These are phyloP conservation scores for Tetrapedia diversipes DNA, from an alignment of 2,888 invertebrate genomes.

Conservation along the genomic window DNA sequence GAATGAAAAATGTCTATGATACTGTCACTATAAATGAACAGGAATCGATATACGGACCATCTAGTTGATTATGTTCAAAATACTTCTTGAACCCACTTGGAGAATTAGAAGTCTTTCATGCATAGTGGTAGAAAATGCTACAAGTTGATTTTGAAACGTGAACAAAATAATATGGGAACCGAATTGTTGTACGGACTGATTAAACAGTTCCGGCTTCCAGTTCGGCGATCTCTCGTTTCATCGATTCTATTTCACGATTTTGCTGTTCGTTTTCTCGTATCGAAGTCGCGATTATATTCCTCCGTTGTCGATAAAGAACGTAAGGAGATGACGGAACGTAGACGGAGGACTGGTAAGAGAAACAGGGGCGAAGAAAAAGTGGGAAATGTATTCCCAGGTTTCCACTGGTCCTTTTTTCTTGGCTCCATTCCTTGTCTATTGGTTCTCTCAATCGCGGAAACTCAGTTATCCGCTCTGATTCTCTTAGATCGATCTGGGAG, in stretches of 20 bases:
- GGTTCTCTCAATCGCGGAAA: constrained; percentile 47
- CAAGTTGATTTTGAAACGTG: background rate
- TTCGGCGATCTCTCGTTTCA: constrained; percentile 21
- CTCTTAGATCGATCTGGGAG: constrained; percentile 51
- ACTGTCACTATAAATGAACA: too few species aligned
- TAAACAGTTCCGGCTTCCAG: constrained; percentile 17
- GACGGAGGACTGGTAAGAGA: constrained; percentile 7
- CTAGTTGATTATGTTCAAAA: too few species aligned
- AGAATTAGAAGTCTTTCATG: background rate
- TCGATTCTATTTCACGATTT: constrained; percentile 36
- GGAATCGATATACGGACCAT: too few species aligned
- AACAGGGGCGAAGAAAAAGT: constrained; percentile 6
- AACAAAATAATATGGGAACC: background rate
- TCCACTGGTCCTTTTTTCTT: constrained; percentile 43
- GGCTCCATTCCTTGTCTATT: constrained; percentile 50
- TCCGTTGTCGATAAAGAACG: constrained; percentile 43
- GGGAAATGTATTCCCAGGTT: constrained; percentile 50
- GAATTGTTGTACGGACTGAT: constrained; percentile 43
- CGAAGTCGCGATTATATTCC: constrained; percentile 38
- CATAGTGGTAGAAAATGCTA: background rate
- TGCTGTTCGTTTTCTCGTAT: constrained; percentile 38
- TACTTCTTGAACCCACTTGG: too few species aligned
- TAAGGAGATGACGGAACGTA: constrained; percentile 45
- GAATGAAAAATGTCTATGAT: too few species aligned
- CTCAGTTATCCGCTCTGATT: constrained; percentile 55